phyloP scores from a whole-genome alignment of 2,888 invertebrate species.

The Leptinotarsa rubiginosa region DNA sequence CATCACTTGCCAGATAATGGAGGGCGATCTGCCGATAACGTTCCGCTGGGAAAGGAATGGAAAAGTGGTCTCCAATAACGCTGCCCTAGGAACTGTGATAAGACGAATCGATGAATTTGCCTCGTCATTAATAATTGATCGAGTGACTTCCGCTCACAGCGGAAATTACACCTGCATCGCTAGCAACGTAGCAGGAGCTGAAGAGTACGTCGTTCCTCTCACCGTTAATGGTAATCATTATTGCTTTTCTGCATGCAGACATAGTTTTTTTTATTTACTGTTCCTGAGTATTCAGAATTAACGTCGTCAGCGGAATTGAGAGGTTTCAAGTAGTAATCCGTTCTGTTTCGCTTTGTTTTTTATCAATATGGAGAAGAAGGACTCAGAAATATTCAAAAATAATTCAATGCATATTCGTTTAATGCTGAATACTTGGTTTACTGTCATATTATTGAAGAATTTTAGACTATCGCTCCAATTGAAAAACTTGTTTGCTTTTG shows the following conservation, averaged over 20 bases:
- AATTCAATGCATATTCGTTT: no score
- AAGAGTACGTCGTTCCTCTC: slow-evolving; percentile 81
- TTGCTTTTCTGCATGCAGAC: slow-evolving; percentile 68
- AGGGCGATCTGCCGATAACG: slow-evolving; percentile 91
- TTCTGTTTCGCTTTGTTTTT: not conserved
- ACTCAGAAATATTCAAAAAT: not conserved
- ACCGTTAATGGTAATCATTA: slow-evolving; percentile 79
- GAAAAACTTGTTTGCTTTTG: no score
- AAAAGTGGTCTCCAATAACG: slow-evolving; percentile 70
- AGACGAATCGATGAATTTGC: slow-evolving; percentile 86
- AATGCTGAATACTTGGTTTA: no score
- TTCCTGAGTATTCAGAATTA: not conserved
- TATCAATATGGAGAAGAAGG: not conserved
- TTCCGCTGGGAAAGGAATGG: slow-evolving; percentile 94
- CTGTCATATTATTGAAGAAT: no score
- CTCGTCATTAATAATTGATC: slow-evolving; percentile 86
- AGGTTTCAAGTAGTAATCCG: not conserved
- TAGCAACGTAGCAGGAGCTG: slow-evolving; percentile 86
- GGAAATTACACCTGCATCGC: slow-evolving; percentile 94
- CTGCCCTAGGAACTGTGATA: slow-evolving; percentile 68
- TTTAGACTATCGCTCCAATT: no score
- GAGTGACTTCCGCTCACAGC: slow-evolving; percentile 85
- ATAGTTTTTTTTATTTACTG: not conserved
- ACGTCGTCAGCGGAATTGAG: not conserved
- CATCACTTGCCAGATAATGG: slow-evolving; percentile 90